Evolutionary conservation across 2,888 invertebrate genomes (phyloP), one percentile per base, ranked within the genome.

Genomic region (Drosophila bunnanda): DNA sequence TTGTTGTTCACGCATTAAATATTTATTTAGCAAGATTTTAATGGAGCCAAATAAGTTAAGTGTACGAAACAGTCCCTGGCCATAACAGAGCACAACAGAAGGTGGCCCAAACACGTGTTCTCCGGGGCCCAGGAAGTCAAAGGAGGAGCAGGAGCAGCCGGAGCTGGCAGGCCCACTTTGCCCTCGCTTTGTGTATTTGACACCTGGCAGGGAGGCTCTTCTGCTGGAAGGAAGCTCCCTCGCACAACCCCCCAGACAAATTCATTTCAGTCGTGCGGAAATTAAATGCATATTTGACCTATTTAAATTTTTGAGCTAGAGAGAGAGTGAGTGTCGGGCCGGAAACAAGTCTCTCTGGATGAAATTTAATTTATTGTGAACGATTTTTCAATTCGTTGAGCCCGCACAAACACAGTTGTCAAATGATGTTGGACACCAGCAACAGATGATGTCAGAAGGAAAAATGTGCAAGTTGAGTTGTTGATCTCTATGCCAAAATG

Each of bases 11-110:
- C 88, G 86, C 84, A 85, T 88, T 85, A 85, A 85, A 85, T 85
- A 85, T 85, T 85, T 88, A 85, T 88, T 88, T 86, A 88, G 88
- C 82, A 86, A 72, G 83, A 85, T 88, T 85, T 85, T 86, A 85
- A 88, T 86, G 88, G 84, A 82, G 80, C 80, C 85, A 79, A 81
- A 87, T 77, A 82, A 82, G 79, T 79, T 82, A 79, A 82, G 82
- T 84, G 85, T 82, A 70, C 82, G 64, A 67, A 68, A 38, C 75
- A 72, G 64, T 65, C 36, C 36, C 52, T 25, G 65, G 68, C 53
- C 64, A 50, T 39, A 56, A 34, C 71, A 61, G 55, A 30, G 48
- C 30, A 34, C 34, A 57, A 36, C 72, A 64, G 60, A 70, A 79
- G 82, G 79, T 80, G 70, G 59, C 55, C 50, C 52, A 28, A 64